Evolutionary conservation across 1,140 invertebrate species (phyloP), one percentile per base, ranked within the genome.

Genomic region (Heliconius hewitsoni): DNA sequence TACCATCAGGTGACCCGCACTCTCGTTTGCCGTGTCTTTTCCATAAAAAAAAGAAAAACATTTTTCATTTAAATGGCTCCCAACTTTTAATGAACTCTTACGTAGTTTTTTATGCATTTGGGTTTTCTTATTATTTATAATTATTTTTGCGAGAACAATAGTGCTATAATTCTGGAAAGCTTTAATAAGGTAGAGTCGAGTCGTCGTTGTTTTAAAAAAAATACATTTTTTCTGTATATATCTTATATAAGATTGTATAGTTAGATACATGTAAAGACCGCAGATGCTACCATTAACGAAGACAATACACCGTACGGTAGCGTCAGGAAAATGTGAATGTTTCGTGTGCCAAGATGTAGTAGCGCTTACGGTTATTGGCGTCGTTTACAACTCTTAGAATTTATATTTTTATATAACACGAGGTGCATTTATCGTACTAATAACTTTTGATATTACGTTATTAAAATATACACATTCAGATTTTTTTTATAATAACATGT

Each of bases 301-400:
- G 52, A 74, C 46, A 55, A 74, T n/a, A 18, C 73, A 52, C 73
- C n/a, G 23, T 30, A 52, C 23, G 27, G 46, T 18, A 34, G 73
- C 73, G 57, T 16, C 73, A 74, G 46, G 73, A 74, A 74, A 74
- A 74, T 74, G 46, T 74, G 50, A 30, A 66, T 72, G 71, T 39
- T 72, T 72, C 71, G 39, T 42, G 71, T 72, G 34, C 71, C 71
- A 39, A 72, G 34, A 72, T 42, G 37, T 72, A 72, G 71, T 42
- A 72, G 71, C 34, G 30, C 71, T 37, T 72, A 72, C 39, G 34
- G 71, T 72, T 72, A 72, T 72, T 72, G 71, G 30, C 39, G 18
- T 72, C n/a, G 71, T 72, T 42, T 42, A 66, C 60, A 66, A 66
- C 60, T 66, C 30, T 66, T 66, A 30, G 4, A 66, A 30, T 66